Evolutionary conservation across 2,797 vertebrate species (phyloP).

Genomic region (Oreortyx pictus): DNA sequence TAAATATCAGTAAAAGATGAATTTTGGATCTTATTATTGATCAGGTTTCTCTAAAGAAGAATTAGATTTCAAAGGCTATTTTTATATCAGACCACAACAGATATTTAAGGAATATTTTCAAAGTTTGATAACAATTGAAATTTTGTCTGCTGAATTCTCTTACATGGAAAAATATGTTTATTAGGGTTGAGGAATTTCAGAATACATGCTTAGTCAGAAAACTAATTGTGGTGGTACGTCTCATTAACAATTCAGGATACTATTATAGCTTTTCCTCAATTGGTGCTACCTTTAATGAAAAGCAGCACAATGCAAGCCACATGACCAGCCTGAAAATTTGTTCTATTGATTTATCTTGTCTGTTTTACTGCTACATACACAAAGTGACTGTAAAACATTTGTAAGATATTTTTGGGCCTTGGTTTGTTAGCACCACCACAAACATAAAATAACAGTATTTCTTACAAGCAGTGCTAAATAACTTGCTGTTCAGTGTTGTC

Average conservation of each 20-base stretch:
- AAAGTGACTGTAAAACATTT: constrained; percentile 64
- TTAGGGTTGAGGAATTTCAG: constrained; percentile 45
- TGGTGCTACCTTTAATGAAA: constrained; percentile 75
- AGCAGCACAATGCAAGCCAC: constrained; percentile 67
- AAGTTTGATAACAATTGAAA: not conserved
- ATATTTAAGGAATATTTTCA: constrained; percentile 18
- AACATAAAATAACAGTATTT: not conserved
- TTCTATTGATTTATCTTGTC: constrained; percentile 77
- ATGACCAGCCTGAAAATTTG: constrained; percentile 74
- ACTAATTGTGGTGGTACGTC: constrained; percentile 69
- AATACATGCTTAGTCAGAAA: constrained; percentile 61
- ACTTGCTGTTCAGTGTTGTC: not conserved
- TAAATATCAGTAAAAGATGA: constrained; percentile 62
- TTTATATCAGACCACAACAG: not conserved
- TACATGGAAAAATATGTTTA: constrained; percentile 13
- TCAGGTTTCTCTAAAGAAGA: constrained; percentile 46
- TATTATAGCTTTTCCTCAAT: constrained; percentile 73
- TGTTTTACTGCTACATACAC: constrained; percentile 48
- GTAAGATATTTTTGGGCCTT: constrained; percentile 50
- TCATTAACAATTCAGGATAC: constrained; percentile 73
- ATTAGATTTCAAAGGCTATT: constrained; percentile 45
- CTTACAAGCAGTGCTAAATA: not conserved
- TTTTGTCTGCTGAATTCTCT: constrained; percentile 18
- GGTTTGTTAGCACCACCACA: constrained; percentile 40
- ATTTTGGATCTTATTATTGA: constrained; percentile 42